Evolutionary conservation across 2,113 vertebrate genomes (phyloP).

Genomic region (Stigmatopora nigra): DNA sequence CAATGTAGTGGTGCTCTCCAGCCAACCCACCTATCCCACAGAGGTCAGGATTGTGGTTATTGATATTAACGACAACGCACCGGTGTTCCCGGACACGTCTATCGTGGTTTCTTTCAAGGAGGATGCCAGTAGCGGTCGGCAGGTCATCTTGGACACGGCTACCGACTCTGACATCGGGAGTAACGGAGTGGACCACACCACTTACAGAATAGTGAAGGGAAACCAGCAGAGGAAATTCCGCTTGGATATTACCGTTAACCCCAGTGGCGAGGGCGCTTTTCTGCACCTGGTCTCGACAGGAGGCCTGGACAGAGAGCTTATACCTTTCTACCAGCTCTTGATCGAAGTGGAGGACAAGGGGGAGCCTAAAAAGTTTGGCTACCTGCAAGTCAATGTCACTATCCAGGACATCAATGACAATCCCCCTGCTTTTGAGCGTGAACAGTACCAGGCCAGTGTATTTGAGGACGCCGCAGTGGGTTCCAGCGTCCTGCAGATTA

Average conservation of each 20-base stretch:
- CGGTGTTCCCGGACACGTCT: conserved; percentile 88
- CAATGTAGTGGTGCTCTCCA: conserved; percentile 94
- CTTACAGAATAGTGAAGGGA: conserved; percentile 86
- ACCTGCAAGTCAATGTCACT: conserved; percentile 91
- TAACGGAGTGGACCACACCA: conserved; percentile 90
- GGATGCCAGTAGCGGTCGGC: conserved; percentile 91
- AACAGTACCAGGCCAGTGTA: conserved; percentile 83
- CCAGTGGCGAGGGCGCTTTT: conserved; percentile 96
- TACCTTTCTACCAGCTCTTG: conserved; percentile 83
- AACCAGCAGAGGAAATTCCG: conserved; percentile 88
- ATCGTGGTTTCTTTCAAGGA: conserved; percentile 94
- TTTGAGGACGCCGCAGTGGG: conserved; percentile 84
- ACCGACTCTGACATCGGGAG: conserved; percentile 89
- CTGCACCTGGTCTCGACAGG: conserved; percentile 89
- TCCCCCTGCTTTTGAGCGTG: conserved; percentile 81
- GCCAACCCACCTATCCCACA: conserved; percentile 93
- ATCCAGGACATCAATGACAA: conserved; percentile 97
- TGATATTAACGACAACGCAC: conserved; percentile 94
- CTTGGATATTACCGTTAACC: conserved; percentile 92
- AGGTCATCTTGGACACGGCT: conserved; percentile 93
- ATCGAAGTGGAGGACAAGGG: conserved; percentile 95
- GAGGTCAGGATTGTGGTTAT: conserved; percentile 90
- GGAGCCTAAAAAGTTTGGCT: conserved; percentile 83
- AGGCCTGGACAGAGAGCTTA: conserved; percentile 85
- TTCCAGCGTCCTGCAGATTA: conserved; percentile 84